phyloP scores from a whole-genome alignment of 1,140 invertebrate genomes.

The Diabrotica virgifera region DNA sequence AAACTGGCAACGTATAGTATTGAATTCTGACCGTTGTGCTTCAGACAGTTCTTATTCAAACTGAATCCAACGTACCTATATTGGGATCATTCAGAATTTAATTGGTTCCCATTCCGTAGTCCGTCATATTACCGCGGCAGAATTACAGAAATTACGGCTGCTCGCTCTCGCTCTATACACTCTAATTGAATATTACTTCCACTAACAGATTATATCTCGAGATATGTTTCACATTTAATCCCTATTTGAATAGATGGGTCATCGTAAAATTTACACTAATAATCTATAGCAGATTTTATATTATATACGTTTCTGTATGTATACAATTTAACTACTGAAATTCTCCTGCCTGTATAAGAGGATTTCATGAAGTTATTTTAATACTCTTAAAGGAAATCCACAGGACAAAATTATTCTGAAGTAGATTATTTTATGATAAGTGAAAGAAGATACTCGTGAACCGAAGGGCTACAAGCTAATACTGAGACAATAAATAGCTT shows the following conservation, averaged over 20 bases:
- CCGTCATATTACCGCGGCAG: conserved; percentile 10
- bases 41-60: background rate
- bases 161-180: conserved; percentile 1
- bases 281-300: background rate
- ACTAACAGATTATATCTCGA: conserved; percentile 9
- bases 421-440: background rate
- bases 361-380: background rate
- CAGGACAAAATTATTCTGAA: background rate
- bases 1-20: background rate
- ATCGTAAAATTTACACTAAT: conserved; percentile 5
- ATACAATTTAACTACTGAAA: background rate
- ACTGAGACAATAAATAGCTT: too few species aligned
- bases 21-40: background rate
- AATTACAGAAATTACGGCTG: conserved; percentile 10
- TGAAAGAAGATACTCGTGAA: too few species aligned
- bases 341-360: background rate
- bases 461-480: too few species aligned
- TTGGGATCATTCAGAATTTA: conserved; percentile 13
- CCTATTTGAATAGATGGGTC: conserved; percentile 8
- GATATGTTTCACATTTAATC: conserved; percentile 6
- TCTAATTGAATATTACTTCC: conserved; percentile 11
- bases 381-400: conserved; percentile 1
- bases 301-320: background rate
- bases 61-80: background rate
- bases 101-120: conserved; percentile 12